These are phyloP conservation scores for Geopemphigus sp. DNA, from an alignment of 1,140 invertebrate species.

Conservation along the genomic window DNA sequence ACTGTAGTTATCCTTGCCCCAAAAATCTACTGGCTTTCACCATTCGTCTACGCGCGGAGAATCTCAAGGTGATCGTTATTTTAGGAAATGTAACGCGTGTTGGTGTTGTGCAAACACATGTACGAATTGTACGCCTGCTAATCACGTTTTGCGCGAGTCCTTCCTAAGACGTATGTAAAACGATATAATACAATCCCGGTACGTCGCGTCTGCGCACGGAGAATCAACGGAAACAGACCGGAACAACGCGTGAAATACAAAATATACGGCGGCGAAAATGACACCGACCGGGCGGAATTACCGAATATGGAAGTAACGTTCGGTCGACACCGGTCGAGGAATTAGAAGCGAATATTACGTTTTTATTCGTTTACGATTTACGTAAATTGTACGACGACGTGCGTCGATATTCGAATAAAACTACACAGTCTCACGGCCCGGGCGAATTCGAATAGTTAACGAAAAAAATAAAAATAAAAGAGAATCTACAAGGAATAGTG, in stretches of 20 bases:
- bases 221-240: slow-evolving; percentile 17
- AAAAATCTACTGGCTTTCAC: slow-evolving; percentile 44
- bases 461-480: neutral
- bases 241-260: neutral
- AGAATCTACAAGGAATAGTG: too few species aligned
- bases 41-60: neutral
- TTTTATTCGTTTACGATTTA: too few species aligned
- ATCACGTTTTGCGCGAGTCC: slow-evolving; percentile 19
- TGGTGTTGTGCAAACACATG: slow-evolving; percentile 34
- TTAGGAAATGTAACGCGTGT: slow-evolving; percentile 45
- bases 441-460: neutral
- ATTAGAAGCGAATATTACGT: too few species aligned
- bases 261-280: neutral
- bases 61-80: slow-evolving; percentile 46
- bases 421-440: neutral
- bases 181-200: neutral
- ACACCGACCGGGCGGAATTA: neutral
- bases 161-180: neutral
- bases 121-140: slow-evolving; percentile 17
- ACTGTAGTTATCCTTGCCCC: slow-evolving; percentile 47
- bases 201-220: neutral
- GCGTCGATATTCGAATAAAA: too few species aligned
- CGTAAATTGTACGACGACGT: too few species aligned
- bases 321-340: too few species aligned
- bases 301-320: too few species aligned